Percentiles rank a stretch among this genome's conserved stretches.
Evolutionary conservation across 2,113 vertebrate genomes (phyloP).

Genomic region (Callospermophilus lateralis): DNA sequence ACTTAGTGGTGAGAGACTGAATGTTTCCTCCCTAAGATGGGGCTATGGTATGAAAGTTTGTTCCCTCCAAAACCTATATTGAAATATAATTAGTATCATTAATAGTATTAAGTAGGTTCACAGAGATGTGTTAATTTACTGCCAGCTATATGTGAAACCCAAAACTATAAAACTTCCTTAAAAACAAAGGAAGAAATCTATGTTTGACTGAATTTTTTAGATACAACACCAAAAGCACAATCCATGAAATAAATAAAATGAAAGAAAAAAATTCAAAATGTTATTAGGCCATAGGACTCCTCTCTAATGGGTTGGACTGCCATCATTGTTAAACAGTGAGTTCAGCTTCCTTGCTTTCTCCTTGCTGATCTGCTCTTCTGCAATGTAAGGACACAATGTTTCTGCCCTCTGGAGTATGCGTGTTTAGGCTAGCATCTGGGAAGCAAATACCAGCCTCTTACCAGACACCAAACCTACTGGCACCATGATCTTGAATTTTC

Average conservation of each 20-base stretch:
- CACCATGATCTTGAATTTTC: background rate
- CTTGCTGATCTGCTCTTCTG: background rate
- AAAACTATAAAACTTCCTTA: background rate
- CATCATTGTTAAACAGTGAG: background rate
- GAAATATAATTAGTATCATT: background rate
- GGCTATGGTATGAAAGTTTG: background rate
- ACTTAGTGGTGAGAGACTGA: background rate
- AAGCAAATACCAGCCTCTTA: background rate
- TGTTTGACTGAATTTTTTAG: background rate
- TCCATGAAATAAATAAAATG: background rate
- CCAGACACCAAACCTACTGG: background rate
- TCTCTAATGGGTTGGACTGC: background rate
- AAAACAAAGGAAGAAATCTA: background rate
- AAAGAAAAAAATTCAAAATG: background rate
- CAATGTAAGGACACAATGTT: background rate
- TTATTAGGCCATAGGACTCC: background rate
- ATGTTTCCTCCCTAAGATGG: background rate
- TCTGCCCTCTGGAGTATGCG: background rate
- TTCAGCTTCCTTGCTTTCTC: background rate
- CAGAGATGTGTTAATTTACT: too few relatives aligned
- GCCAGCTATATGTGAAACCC: background rate
- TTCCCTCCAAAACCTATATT: background rate
- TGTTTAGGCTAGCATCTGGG: background rate
- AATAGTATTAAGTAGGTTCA: background rate
- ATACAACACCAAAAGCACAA: background rate